Base-by-base conservation (phyloP, 2,797 vertebrate genomes). In the Meriones psammophilus region DNA sequence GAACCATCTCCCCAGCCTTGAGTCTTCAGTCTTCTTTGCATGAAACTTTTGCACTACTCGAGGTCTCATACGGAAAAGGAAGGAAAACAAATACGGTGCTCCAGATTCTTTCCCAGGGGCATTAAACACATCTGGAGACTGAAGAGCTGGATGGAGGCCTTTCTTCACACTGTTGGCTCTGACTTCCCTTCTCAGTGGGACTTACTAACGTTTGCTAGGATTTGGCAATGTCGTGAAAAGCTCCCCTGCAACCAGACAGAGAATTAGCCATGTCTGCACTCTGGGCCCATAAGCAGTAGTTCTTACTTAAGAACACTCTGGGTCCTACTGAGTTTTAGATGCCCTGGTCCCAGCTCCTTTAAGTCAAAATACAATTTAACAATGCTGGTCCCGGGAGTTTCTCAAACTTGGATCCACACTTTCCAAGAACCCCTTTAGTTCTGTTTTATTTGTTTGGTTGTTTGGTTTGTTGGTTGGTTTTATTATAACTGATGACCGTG, bases 401-500 rank as follows among this genome's bases (percentile, higher is more conserved):
- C 73, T 89, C 87, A 80, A 91, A 86, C 68, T 85, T 91, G 14
- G 28, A 74, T 20, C 60, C 46, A 39, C 68, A 17, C 14, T 93
- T 95, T 88, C 62, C 50, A 85, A 76, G 87, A 88, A 89, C 1
- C n/a, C 30, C 4, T 28, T 33, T 13, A 2, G 22, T 85, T 95
- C 50, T 86, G 8, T 42, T 42, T 26, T 58, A 17, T 24, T 74
- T 42, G 36, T n/a, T 68, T 71, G 9, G 10, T 18, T 74, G 36
- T 71, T 71, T 71, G 8, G n/a, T 73, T 73, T 8, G 10, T 74
- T 73, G 8, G 50, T 62, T 64, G 62, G 46, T 83, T 93, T 58
- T 50, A 13, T 60, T 46, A 33, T 20, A 58, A 80, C 68, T 80
- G 74, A 84, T 89, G 36, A 95, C 20, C 17, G 3, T n/a, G 50